phyloP scores from a whole-genome alignment of 2,888 invertebrate species.

The Trimorus sp. region DNA sequence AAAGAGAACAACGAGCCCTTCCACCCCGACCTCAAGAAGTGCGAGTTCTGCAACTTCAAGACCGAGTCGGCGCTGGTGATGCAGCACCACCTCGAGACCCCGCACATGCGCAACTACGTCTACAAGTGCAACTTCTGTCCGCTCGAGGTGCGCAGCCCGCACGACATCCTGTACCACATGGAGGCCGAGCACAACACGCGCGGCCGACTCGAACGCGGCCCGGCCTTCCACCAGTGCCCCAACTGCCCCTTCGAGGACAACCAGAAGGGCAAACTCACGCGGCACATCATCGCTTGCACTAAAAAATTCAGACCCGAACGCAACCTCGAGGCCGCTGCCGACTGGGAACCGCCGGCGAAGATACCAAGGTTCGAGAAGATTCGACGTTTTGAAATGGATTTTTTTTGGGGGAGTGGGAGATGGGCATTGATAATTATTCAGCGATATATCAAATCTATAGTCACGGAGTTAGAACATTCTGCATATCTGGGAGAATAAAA shows the following conservation, averaged over 20 bases:
- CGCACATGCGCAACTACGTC: constrained; percentile 93
- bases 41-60: constrained; percentile 94
- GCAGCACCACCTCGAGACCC: constrained; percentile 94
- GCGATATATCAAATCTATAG: too few species aligned
- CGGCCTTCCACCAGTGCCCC: constrained; percentile 94
- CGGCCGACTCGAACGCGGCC: constrained; percentile 91
- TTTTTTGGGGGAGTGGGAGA: too few species aligned
- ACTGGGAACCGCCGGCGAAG: constrained; percentile 97
- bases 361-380: constrained; percentile 86
- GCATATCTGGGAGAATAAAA: too few species aligned
- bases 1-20: constrained; percentile 93
- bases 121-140: constrained; percentile 94
- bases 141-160: constrained; percentile 91
- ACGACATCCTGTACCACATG: constrained; percentile 95
- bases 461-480: too few species aligned
- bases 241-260: constrained; percentile 97
- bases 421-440: too few species aligned
- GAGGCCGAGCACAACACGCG: constrained; percentile 93
- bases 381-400: too few species aligned
- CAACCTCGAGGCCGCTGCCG: constrained; percentile 92
- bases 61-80: constrained; percentile 92
- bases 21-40: constrained; percentile 89
- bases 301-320: constrained; percentile 94
- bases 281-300: constrained; percentile 93
- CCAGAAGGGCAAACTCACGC: constrained; percentile 93